These are phyloP conservation scores for Spinus pinus DNA, from an alignment of 2,797 vertebrate genomes.

Conservation along the genomic window DNA sequence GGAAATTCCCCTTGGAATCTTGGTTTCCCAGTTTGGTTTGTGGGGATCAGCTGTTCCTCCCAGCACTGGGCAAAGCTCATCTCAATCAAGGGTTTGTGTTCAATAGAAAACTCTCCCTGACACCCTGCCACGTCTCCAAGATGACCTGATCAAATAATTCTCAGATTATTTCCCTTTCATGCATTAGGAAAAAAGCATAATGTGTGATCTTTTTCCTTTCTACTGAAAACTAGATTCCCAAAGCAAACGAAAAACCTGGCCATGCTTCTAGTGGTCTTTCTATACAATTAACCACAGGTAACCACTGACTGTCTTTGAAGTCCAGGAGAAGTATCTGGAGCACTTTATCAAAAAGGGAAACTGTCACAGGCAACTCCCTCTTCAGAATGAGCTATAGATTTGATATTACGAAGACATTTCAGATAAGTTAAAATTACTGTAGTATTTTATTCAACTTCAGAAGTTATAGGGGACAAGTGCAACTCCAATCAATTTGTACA, in stretches of 20 bases:
- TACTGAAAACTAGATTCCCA: not conserved
- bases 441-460: not conserved
- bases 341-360: not conserved
- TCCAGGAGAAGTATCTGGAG: not conserved
- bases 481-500: not conserved
- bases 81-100: not conserved
- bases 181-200: not conserved
- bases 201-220: not conserved
- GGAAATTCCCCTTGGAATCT: slow-evolving; percentile 12
- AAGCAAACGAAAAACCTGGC: not conserved
- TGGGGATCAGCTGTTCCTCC: not conserved
- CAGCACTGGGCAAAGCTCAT: not conserved
- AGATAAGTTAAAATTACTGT: not conserved
- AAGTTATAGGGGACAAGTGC: not conserved
- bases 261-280: not conserved
- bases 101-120: not conserved
- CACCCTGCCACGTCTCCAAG: not conserved
- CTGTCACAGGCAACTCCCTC: not conserved
- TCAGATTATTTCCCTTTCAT: not conserved
- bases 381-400: not conserved
- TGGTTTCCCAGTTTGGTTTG: not conserved
- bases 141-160: not conserved
- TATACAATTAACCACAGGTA: not conserved
- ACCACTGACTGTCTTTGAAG: not conserved
- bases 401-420: not conserved